Conservation (phyloP, 2,888 invertebrate species). For the Volucella inflata region DNA sequence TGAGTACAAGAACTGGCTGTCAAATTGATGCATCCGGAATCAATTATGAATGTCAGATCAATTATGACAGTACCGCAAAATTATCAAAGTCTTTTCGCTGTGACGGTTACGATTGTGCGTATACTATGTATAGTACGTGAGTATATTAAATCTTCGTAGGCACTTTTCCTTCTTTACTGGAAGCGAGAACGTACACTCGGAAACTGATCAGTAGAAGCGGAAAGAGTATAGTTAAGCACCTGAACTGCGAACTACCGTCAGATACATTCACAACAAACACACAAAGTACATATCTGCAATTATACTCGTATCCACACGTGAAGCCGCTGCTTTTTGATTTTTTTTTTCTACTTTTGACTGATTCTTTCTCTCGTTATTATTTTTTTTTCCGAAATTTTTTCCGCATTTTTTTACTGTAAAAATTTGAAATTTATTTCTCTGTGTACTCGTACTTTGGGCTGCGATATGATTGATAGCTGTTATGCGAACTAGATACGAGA, state of each 20-base stretch:
- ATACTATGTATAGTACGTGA: neutral
- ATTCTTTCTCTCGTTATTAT: slow-evolving; percentile 30
- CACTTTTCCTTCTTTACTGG: slow-evolving; percentile 8
- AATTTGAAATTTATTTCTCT: slow-evolving; percentile 14
- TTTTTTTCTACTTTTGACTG: neutral
- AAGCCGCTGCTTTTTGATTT: slow-evolving; percentile 1
- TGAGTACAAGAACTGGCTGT: slow-evolving; percentile 14
- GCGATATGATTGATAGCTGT: neutral
- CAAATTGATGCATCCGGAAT: slow-evolving; percentile 16
- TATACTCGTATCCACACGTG: slow-evolving; percentile 59
- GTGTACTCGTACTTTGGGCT: slow-evolving; percentile 34
- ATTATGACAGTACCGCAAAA: slow-evolving; percentile 30
- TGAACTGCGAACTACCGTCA: slow-evolving; percentile 22
- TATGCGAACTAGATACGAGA: slow-evolving; percentile 45
- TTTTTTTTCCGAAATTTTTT: neutral
- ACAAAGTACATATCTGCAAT: slow-evolving; percentile 55
- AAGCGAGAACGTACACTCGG: slow-evolving; percentile 52
- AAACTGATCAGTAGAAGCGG: slow-evolving; percentile 51
- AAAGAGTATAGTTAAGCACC: slow-evolving; percentile 30
- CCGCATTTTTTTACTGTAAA: slow-evolving; percentile 34
- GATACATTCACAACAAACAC: slow-evolving; percentile 6
- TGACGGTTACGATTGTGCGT: neutral
- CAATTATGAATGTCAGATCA: slow-evolving; percentile 31
- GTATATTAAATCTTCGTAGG: neutral
- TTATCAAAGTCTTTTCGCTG: neutral